Conservation (phyloP, 2,888 invertebrate species). For the Acrobasis repandana region DNA sequence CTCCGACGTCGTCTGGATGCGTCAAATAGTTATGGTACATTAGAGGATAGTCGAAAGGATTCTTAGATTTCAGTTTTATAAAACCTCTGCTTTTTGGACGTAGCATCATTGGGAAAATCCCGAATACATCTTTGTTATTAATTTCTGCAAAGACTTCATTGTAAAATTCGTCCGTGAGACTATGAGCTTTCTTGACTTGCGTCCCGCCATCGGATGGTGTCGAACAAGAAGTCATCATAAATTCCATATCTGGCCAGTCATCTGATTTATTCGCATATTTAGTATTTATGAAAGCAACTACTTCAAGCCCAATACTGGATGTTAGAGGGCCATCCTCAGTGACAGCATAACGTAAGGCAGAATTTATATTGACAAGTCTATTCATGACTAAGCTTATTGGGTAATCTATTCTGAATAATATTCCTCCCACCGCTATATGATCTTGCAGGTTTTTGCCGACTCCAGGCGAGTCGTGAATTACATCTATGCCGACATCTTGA, state of each 20-base stretch:
- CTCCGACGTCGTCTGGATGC: slow-evolving; percentile 92
- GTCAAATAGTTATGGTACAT: slow-evolving; percentile 96
- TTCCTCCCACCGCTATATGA: slow-evolving; percentile 93
- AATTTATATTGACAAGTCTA: slow-evolving; percentile 91
- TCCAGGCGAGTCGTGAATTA: slow-evolving; percentile 90
- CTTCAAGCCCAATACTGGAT: slow-evolving; percentile 93
- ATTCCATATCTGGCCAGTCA: slow-evolving; percentile 96
- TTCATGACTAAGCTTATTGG: slow-evolving; percentile 91
- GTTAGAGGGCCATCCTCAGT: slow-evolving; percentile 94
- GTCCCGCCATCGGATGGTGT: slow-evolving; percentile 93
- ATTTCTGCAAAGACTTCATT: slow-evolving; percentile 88
- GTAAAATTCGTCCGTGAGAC: slow-evolving; percentile 91
- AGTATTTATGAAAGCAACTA: slow-evolving; percentile 93
- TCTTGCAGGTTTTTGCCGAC: slow-evolving; percentile 95
- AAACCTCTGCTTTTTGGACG: slow-evolving; percentile 93
- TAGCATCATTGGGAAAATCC: slow-evolving; percentile 94
- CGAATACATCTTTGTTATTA: slow-evolving; percentile 89
- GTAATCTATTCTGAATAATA: slow-evolving; percentile 91
- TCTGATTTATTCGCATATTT: slow-evolving; percentile 93
- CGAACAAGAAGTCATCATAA: slow-evolving; percentile 93
- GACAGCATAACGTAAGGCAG: slow-evolving; percentile 91
- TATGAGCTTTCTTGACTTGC: slow-evolving; percentile 90
- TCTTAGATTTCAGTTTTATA: slow-evolving; percentile 87
- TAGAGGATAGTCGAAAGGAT: slow-evolving; percentile 91
- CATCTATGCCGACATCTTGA: slow-evolving; percentile 86